phyloP scores from a whole-genome alignment of 2,888 invertebrate genomes.

The Polydesmus complanatus region DNA sequence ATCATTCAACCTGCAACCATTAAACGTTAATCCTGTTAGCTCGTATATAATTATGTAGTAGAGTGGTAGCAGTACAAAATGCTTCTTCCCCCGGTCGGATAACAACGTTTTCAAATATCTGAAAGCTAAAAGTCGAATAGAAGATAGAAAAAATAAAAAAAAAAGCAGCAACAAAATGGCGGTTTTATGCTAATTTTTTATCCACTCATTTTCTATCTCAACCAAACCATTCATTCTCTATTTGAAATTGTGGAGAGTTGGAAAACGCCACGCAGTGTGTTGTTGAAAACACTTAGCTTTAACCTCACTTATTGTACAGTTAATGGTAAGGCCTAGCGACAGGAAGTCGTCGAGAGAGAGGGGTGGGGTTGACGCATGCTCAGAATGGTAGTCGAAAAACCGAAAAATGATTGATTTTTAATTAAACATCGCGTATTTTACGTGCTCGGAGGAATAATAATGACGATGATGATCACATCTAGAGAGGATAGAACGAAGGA shows the following conservation, averaged over 20 bases:
- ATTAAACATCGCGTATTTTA: neutral
- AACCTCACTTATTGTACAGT: too few relatives aligned
- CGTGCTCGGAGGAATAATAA: neutral
- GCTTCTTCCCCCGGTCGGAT: neutral
- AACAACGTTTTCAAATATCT: too few relatives aligned
- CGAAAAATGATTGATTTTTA: neutral
- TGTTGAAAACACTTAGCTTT: too few relatives aligned
- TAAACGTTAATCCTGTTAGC: neutral
- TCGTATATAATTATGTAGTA: neutral
- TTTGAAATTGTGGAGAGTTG: too few relatives aligned
- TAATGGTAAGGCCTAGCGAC: too few relatives aligned
- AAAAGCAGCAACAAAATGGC: neutral
- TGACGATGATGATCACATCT: neutral
- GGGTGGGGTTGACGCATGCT: neutral
- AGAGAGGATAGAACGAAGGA: neutral
- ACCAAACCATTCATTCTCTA: neutral
- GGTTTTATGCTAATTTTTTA: neutral
- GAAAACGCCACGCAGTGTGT: too few relatives aligned
- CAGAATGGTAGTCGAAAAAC: neutral
- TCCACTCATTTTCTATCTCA: neutral
- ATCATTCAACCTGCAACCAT: neutral
- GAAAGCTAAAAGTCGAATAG: too few relatives aligned
- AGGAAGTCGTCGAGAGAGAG: too few relatives aligned
- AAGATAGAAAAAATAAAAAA: too few relatives aligned
- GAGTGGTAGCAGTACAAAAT: neutral